These are phyloP conservation scores for Cheilosia vulpina DNA, from an alignment of 2,888 invertebrate genomes.

Conservation along the genomic window DNA sequence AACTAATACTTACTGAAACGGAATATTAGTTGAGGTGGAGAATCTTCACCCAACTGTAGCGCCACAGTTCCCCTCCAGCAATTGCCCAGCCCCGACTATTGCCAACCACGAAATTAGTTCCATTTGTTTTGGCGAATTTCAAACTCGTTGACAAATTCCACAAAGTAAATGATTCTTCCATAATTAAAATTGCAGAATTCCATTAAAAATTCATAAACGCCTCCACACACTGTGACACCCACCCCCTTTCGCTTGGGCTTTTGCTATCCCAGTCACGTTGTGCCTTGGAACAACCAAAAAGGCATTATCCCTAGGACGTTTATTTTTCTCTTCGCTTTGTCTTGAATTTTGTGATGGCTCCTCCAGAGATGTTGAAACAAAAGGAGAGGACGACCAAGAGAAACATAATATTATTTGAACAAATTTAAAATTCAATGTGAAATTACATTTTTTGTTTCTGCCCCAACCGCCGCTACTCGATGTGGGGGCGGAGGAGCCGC, in stretches of 20 bases:
- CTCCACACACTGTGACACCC: constrained; percentile 30
- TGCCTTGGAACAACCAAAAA: constrained; percentile 16
- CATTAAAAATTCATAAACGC: constrained; percentile 46
- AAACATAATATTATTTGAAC: constrained; percentile 54
- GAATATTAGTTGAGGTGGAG: too few species aligned
- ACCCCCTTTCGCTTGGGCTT: constrained; percentile 4
- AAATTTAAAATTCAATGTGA: constrained; percentile 67
- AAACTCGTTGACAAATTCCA: constrained; percentile 17
- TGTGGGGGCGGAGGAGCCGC: neutral
- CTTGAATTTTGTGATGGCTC: neutral
- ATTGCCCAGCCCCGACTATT: constrained; percentile 17
- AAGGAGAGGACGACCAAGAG: constrained; percentile 8
- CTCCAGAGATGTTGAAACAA: constrained; percentile 35
- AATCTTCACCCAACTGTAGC: too few species aligned
- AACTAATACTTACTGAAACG: too few species aligned
- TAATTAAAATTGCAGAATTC: constrained; percentile 49
- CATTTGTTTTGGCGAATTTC: constrained; percentile 23
- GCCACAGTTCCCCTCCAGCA: neutral
- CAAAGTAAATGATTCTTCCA: constrained; percentile 38
- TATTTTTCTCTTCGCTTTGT: neutral
- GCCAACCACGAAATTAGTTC: constrained; percentile 39
- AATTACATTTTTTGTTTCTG: constrained; percentile 32
- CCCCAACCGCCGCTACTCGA: neutral
- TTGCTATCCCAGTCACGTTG: constrained; percentile 58
- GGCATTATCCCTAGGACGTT: constrained; percentile 35